These are phyloP conservation scores for Drosophila bocqueti DNA, from an alignment of 1,140 invertebrate species.

Conservation along the genomic window DNA sequence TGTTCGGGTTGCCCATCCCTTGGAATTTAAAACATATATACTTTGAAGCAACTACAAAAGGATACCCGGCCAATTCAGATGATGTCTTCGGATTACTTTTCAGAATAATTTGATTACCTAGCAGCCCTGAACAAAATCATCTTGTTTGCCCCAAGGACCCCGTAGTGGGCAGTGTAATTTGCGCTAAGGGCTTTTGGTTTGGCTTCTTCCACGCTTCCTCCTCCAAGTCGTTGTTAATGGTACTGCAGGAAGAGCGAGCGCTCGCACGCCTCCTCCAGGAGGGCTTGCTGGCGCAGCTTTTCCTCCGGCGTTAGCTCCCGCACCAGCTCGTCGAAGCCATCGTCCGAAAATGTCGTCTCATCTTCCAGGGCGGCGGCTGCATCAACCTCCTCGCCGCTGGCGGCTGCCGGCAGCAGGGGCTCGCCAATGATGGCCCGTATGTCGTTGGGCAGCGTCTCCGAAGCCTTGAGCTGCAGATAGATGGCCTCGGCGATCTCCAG, in stretches of 20 bases:
- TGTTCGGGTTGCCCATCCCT: background rate
- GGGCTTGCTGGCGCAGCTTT: conserved; percentile 58
- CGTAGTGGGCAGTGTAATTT: conserved; percentile 43
- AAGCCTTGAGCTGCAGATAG: conserved; percentile 91
- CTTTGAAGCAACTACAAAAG: background rate
- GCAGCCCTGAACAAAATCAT: background rate
- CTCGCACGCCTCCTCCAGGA: conserved; percentile 80
- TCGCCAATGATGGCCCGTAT: conserved; percentile 90
- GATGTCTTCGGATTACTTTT: background rate
- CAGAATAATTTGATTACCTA: background rate
- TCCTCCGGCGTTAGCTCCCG: conserved; percentile 72
- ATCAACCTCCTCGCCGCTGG: conserved; percentile 53
- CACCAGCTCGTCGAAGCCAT: conserved; percentile 76
- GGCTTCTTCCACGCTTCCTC: background rate
- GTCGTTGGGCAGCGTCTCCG: conserved; percentile 89
- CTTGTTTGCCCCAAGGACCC: conserved; percentile 3
- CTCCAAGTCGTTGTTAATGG: conserved; percentile 28
- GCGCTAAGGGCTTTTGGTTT: conserved; percentile 63
- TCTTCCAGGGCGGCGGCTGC: conserved; percentile 35
- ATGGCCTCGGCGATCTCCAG: conserved; percentile 95
- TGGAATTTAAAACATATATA: background rate
- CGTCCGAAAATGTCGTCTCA: conserved; percentile 65
- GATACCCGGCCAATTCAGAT: background rate
- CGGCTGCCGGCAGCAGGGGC: conserved; percentile 70
- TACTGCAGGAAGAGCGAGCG: conserved; percentile 72